phyloP scores from a whole-genome alignment of 2,797 vertebrate species.

The Podarcis lilfordi region DNA sequence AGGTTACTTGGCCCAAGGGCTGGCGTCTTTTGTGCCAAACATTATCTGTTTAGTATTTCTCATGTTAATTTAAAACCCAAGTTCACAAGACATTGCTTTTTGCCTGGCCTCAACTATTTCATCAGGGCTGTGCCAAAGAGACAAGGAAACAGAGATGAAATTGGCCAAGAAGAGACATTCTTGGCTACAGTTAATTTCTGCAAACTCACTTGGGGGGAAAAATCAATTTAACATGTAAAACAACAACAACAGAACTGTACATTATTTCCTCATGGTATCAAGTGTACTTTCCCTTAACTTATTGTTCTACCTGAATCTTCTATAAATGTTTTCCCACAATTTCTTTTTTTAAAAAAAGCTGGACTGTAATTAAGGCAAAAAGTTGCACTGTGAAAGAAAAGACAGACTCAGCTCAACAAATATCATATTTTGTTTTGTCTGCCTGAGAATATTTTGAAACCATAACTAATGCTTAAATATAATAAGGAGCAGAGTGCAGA shows the following conservation, averaged over 20 bases:
- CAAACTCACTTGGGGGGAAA: slow-evolving; percentile 33
- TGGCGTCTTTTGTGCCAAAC: slow-evolving; percentile 71
- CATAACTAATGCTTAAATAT: slow-evolving; percentile 15
- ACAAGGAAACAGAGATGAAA: slow-evolving; percentile 54
- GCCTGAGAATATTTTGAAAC: slow-evolving; percentile 50
- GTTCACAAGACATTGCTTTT: slow-evolving; percentile 63
- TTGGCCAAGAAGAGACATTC: slow-evolving; percentile 38
- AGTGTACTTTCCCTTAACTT: slow-evolving; percentile 12
- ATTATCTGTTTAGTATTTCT: slow-evolving; percentile 65
- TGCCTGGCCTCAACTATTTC: slow-evolving; percentile 72
- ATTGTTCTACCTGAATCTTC: slow-evolving; percentile 31
- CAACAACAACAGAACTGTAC: slow-evolving; percentile 31
- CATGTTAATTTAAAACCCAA: slow-evolving; percentile 68
- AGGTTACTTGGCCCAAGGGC: slow-evolving; percentile 39
- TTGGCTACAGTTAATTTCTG: slow-evolving; percentile 44
- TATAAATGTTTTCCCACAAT: background rate
- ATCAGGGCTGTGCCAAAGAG: slow-evolving; percentile 55
- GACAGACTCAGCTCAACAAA: slow-evolving; percentile 51
- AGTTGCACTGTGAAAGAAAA: slow-evolving; percentile 19
- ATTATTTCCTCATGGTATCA: slow-evolving; percentile 20
- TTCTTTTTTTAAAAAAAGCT: slow-evolving; percentile 19
- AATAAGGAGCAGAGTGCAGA: slow-evolving; percentile 40
- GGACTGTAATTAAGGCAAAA: slow-evolving; percentile 31
- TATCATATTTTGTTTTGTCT: slow-evolving; percentile 57
- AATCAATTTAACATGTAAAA: slow-evolving; percentile 50